Evolutionary conservation across 1,140 invertebrate species (phyloP), one percentile per base, ranked within the genome.

Genomic region (Temnothorax nylanderi): DNA sequence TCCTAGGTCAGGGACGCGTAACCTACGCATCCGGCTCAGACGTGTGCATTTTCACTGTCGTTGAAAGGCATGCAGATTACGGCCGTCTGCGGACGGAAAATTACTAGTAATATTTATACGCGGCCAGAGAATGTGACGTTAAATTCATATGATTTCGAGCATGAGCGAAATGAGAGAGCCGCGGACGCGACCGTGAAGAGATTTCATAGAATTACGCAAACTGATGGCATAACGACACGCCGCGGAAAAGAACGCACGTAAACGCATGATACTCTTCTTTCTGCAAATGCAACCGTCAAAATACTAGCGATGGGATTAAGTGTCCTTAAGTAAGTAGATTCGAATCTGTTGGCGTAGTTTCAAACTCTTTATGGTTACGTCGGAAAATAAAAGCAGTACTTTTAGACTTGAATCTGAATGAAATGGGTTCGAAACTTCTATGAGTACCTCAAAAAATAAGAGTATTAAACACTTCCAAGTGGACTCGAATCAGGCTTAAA

Each of bases 1-100:
- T 75, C 88, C 87, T 90, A 91, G 89, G 89, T 90, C 87, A 89
- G 89, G 90, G 89, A 90, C 89, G 90, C 90, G 85, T 90, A 90
- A 91, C 89, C 89, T 88, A 86, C 84, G 78, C 77, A 88, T 91
- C 90, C 90, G 89, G 82, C 18, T 49, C 54, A 51, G 51, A 49
- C 71, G 4, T 21, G 54, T 13, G 77, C 69, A 62, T 65, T 80
- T 77, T 84, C 74, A 49, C 37, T 37, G 71, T 67, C 7, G 74
- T 77, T 60, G 76, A 78, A 58, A 89, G 74, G 32, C 74, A 80
- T 44, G 82, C 60, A 67, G 72, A 80, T 71, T 77, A 56, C 34
- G 34, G 60, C 62, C 82, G 64, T 81, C 87, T 56, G 41, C 77
- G 71, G 26, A 58, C 37, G 44, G 71, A 82, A 82, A 90, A 90